These are phyloP conservation scores for Anguilla pacifica DNA, from an alignment of 2,797 vertebrate species.

Conservation along the genomic window DNA sequence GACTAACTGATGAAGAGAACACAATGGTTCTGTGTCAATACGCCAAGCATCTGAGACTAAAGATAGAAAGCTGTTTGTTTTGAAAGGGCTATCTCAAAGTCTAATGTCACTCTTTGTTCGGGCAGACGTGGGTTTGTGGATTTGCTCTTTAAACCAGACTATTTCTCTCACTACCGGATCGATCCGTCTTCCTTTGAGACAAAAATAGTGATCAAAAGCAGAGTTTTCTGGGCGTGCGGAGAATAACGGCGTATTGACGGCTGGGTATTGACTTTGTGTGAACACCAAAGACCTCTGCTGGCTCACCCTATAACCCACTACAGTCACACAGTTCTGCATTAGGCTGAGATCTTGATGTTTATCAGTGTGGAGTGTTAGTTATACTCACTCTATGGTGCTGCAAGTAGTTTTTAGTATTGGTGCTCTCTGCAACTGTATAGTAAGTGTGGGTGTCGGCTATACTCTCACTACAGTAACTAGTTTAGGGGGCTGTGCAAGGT, in stretches of 20 bases:
- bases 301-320: not conserved
- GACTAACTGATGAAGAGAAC: not conserved
- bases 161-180: constrained; percentile 9
- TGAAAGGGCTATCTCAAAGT: not conserved
- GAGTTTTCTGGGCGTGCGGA: not conserved
- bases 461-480: not conserved
- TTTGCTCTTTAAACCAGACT: constrained; percentile 10
- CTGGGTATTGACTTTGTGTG: not conserved
- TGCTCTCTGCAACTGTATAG: not conserved
- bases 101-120: constrained; percentile 6
- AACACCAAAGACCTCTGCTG: constrained; percentile 1
- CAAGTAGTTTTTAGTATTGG: not conserved
- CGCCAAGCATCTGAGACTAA: not conserved
- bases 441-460: not conserved
- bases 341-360: not conserved
- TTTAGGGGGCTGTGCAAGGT: not conserved
- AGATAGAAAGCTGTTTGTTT: not conserved
- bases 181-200: constrained; percentile 24
- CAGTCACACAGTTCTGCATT: not conserved
- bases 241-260: not conserved
- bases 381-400: not conserved
- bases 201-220: constrained; percentile 25
- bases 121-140: not conserved
- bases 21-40: not conserved
- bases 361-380: not conserved